Evolutionary conservation across 2,888 invertebrate genomes (phyloP), one percentile per base, ranked within the genome.

Genomic region (Tipula unca): DNA sequence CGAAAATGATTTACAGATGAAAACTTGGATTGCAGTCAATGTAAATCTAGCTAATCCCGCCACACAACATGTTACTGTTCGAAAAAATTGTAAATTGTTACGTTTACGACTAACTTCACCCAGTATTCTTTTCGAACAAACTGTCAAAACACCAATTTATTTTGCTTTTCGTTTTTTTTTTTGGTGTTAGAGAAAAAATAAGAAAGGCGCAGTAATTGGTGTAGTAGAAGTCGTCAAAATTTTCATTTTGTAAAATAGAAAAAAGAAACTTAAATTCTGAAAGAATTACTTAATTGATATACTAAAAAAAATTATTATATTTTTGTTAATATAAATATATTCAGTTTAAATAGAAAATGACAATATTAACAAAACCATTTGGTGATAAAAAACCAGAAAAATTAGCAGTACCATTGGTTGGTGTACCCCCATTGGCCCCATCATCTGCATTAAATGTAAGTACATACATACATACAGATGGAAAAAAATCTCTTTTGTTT

Each of bases 301-400:
- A 39, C 2, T 10, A 39, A 6, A 69, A 25, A 10, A 25, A 69
- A 48, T 48, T n/a, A 48, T 5, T 69, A 69, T 69, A 69, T 69
- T 69, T 69, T 25, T 25, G 25, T 69, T 69, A 69, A 69, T 69
- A 69, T 10, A 25, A 25, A 69, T 25, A 69, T 25, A 69, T 25
- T 69, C 69, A 25, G 69, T 69, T 69, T 69, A 69, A 25, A n/a
- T 17, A n/a, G 69, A 92, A 89, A 87, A 97, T 97, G 96, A 96
- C 96, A 87, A 94, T 96, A 90, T 92, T 96, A 88, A 95, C 95
- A 6, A 96, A 96, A 90, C 93, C 95, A 35, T 93, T 94, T 87
- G 92, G 93, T 85, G 94, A 95, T 87, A 95, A 95, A 91, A 96
- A 95, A 91, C 91, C 91, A 82, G 94, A 94, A 87, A 94, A 93